These are phyloP conservation scores for Pollachius pollachius DNA, from an alignment of 2,113 vertebrate genomes.

Conservation along the genomic window DNA sequence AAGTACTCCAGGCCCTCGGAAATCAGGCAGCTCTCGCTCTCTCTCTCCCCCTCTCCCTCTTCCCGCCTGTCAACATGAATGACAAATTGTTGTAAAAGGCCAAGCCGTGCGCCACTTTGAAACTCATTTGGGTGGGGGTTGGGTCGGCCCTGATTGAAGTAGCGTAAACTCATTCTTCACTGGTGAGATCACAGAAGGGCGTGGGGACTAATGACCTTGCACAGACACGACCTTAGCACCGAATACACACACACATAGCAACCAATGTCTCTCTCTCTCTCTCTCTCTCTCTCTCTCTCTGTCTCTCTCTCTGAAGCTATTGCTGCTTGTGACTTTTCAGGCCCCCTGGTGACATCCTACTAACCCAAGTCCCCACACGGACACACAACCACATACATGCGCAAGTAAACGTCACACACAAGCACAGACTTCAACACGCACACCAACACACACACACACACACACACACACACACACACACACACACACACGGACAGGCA, in stretches of 20 bases:
- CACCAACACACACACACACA: no score
- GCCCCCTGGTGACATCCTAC: no score
- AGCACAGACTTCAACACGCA: no score
- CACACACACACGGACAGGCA: neutral
- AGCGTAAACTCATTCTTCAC: constrained; percentile 54
- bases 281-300: neutral
- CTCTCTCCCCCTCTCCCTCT: neutral
- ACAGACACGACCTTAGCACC: constrained; percentile 30
- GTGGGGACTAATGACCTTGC: constrained; percentile 44
- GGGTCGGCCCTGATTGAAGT: constrained; percentile 32
- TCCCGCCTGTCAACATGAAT: neutral
- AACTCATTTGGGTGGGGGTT: neutral
- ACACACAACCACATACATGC: no score
- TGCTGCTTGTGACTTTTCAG: no score
- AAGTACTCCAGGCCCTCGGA: no score
- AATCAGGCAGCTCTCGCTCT: no score
- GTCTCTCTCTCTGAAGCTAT: neutral
- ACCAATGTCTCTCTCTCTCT: neutral
- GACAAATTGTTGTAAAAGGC: constrained; percentile 12
- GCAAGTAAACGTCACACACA: no score
- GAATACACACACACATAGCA: constrained; percentile 21
- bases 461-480: no score
- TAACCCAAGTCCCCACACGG: no score
- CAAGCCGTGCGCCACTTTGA: constrained; percentile 38
- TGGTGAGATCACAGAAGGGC: constrained; percentile 57